These are phyloP conservation scores for Sigmodon hispidus DNA, from an alignment of 2,113 vertebrate genomes.

Conservation along the genomic window DNA sequence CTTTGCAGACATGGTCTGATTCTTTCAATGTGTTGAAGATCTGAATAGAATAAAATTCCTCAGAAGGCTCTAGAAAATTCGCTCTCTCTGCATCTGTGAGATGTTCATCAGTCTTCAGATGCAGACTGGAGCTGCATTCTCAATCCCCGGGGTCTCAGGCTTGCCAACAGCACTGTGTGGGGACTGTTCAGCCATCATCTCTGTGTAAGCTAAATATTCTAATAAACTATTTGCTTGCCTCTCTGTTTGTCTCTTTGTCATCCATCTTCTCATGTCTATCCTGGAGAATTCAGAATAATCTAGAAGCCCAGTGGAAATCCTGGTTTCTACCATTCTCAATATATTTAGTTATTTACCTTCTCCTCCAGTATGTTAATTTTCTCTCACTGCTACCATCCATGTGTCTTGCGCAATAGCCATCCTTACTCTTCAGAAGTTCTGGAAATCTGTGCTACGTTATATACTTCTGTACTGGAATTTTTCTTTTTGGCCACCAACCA, in stretches of 20 bases:
- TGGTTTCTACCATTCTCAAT: background rate
- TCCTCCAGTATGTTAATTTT: background rate
- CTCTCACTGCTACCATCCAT: fast-evolving
- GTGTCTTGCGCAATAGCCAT: background rate
- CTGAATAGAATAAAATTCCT: background rate
- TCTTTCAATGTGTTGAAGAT: background rate
- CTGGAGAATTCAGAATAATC: background rate
- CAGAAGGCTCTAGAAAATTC: background rate
- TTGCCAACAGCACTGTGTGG: background rate
- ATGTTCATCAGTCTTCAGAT: background rate
- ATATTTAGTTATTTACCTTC: background rate
- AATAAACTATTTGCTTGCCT: background rate
- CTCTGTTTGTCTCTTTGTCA: background rate
- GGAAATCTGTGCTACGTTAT: background rate
- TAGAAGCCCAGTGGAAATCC: background rate
- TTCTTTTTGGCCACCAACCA: background rate
- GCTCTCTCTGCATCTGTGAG: background rate
- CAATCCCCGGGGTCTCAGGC: background rate
- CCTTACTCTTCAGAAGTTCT: background rate
- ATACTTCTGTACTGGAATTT: background rate
- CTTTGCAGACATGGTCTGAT: background rate
- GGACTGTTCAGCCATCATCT: background rate
- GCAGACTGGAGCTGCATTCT: background rate
- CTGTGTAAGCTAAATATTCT: background rate
- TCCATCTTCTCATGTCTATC: background rate